Percentiles rank a stretch among this genome's conserved stretches.
These are phyloP conservation scores for Virgularia gustaviana DNA, from an alignment of 92 coral and sea anemone species.

Conservation along the genomic window DNA sequence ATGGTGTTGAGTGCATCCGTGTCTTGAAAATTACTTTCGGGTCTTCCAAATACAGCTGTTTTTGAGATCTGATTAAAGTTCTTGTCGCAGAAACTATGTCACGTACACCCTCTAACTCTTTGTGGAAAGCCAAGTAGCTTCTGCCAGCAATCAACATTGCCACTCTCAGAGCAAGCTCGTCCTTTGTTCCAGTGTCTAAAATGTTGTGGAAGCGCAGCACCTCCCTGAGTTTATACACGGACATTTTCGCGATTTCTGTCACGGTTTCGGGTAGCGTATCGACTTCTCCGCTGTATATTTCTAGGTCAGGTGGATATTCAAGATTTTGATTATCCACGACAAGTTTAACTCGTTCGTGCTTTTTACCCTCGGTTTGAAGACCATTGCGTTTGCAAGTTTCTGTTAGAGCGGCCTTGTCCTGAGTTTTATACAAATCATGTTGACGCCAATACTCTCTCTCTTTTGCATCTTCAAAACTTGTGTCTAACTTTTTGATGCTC, in stretches of 20 bases:
- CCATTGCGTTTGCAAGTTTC: slow-evolving; percentile 35
- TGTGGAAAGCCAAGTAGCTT: slow-evolving; percentile 47
- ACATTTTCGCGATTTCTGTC: slow-evolving; percentile 50
- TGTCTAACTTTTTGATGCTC: slow-evolving; percentile 36
- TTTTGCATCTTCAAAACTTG: slow-evolving; percentile 53
- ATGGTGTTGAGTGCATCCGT: slow-evolving; percentile 21
- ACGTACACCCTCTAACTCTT: slow-evolving; percentile 42
- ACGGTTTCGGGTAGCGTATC: slow-evolving; percentile 36
- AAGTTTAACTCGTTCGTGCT: slow-evolving; percentile 43
- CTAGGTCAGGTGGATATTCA: slow-evolving; percentile 49
- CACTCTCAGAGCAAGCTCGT: slow-evolving; percentile 56
- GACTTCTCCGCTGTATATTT: slow-evolving; percentile 46
- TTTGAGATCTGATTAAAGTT: slow-evolving; percentile 29
- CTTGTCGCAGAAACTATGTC: slow-evolving; percentile 40
- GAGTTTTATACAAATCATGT: slow-evolving; percentile 37
- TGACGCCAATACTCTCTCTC: slow-evolving; percentile 62
- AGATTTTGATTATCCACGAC: slow-evolving; percentile 35
- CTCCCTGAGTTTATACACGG: too few species aligned
- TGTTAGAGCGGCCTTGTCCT: slow-evolving; percentile 44
- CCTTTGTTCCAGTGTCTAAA: slow-evolving; percentile 60
- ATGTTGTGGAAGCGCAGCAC: slow-evolving; percentile 52
- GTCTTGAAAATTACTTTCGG: slow-evolving; percentile 36
- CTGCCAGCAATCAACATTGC: slow-evolving; percentile 57
- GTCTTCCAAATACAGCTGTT: slow-evolving; percentile 32
- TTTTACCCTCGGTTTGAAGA: slow-evolving; percentile 52